phyloP scores from a whole-genome alignment of 2,113 vertebrate genomes.

The Siphamia tubifer region DNA sequence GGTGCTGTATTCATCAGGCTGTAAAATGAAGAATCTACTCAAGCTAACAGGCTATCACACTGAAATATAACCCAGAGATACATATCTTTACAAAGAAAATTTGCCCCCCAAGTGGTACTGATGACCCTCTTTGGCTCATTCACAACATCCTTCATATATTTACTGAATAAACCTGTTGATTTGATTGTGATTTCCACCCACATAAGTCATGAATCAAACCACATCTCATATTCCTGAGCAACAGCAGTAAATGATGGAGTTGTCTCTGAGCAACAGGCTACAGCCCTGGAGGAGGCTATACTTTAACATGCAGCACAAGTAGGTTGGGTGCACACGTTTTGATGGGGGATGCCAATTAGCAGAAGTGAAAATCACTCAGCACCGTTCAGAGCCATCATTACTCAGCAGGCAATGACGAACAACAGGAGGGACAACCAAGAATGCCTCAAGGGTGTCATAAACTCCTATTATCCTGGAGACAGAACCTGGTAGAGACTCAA shows the following conservation, averaged over 20 bases:
- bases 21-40: too few relatives aligned
- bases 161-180: neutral
- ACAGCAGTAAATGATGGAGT: neutral
- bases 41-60: too few relatives aligned
- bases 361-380: constrained; percentile 49
- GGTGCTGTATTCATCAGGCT: too few relatives aligned
- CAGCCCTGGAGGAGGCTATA: neutral
- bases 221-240: neutral
- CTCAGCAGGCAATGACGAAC: constrained; percentile 30
- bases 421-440: constrained; percentile 45
- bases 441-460: constrained; percentile 31
- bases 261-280: constrained; percentile 10
- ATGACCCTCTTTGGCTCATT: too few relatives aligned
- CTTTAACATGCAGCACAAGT: constrained; percentile 12
- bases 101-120: too few relatives aligned
- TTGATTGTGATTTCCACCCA: neutral
- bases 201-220: constrained; percentile 2
- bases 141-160: constrained; percentile 5
- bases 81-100: too few relatives aligned
- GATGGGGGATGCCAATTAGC: constrained; percentile 29
- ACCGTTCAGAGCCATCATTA: constrained; percentile 47
- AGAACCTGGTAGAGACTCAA: constrained; percentile 41
- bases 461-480: constrained; percentile 32
- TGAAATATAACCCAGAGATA: too few relatives aligned
- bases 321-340: constrained; percentile 16